Base-by-base conservation (phyloP, 30 jellyfish, hydroid and myxozoan genomes). In the Pseudorhiza aurosa region DNA sequence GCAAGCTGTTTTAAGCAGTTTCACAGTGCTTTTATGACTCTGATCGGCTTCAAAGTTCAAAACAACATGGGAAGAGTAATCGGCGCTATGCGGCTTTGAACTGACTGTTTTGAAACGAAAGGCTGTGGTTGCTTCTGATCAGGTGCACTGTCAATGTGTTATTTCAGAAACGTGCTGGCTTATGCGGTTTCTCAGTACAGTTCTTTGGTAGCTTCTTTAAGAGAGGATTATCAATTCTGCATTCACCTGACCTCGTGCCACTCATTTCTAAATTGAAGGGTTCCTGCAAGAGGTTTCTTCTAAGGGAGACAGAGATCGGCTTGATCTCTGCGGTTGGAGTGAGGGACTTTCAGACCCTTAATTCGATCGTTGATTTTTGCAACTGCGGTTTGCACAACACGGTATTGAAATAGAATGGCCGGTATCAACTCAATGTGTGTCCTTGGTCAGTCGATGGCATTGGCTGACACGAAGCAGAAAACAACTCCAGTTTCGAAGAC, bases 391-490 rank as follows among this genome's bases (percentile, higher is more conserved):
- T 53, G 37, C 37, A 53, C 22, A 53, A 53, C 14, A 2, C 33
- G 67, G 24, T n/a, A 21, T 53, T 21, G 36, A 4, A 32, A 31
- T 18, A 60, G 60, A 28, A 65, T 77, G 89, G 72, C 82, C 57
- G 27, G 68, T 26, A 14, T 45, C 40, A 14, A 65, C 19, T 77
- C 82, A 44, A 12, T 44, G 25, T 77, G 60, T 24, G 71, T 77
- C 63, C 58, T 27, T 37, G 65, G 75, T 14, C 68, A 22, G 72
- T 37, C 72, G 44, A 25, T 26, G 22, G 22, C 81, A n/a, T 14
- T 76, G 24, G 44, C 37, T 18, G 81, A 65, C 30, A 42, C 33
- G 43, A 57, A 39, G 60, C 40, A 31, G 39, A 60, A 80, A 8
- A 2, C 58, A 1, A 36, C 18, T 19, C 75, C 4, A 22, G 64